Evolutionary conservation across 1,140 invertebrate genomes (phyloP).

Genomic region (Sarcophaga bullata): DNA sequence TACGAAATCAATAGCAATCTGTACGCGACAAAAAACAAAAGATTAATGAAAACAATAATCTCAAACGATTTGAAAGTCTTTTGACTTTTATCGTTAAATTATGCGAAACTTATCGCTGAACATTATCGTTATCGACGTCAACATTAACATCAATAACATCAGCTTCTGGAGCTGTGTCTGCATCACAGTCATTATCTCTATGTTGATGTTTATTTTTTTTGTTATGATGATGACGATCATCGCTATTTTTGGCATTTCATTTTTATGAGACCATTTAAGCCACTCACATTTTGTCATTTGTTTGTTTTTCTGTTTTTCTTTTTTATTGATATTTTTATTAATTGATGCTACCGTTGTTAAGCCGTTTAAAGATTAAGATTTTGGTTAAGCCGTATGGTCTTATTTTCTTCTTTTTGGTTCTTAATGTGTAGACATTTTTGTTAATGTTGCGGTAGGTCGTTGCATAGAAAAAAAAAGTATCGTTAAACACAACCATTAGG

Average conservation of each 20-base stretch:
- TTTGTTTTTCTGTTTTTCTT: not conserved
- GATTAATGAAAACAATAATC: too few species aligned
- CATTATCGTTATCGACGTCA: too few species aligned
- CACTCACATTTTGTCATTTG: not conserved
- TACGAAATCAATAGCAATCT: too few species aligned
- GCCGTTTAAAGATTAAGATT: not conserved
- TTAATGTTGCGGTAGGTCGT: not conserved
- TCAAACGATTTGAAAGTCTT: too few species aligned
- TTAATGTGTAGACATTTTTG: not conserved
- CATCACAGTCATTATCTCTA: not conserved
- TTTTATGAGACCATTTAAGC: not conserved
- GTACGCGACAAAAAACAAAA: too few species aligned
- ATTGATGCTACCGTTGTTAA: not conserved
- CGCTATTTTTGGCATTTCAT: not conserved
- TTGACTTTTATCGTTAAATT: too few species aligned
- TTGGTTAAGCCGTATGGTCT: not conserved
- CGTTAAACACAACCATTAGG: not conserved
- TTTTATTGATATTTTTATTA: not conserved
- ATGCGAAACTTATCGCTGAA: too few species aligned
- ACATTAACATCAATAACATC: too few species aligned
- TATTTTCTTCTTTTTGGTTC: not conserved
- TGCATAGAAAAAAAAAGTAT: not conserved
- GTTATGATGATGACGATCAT: conserved; percentile 5
- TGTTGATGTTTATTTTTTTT: not conserved
- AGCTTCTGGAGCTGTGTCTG: too few species aligned